phyloP scores from a whole-genome alignment of 2,113 vertebrate genomes.

The Colius striatus region DNA sequence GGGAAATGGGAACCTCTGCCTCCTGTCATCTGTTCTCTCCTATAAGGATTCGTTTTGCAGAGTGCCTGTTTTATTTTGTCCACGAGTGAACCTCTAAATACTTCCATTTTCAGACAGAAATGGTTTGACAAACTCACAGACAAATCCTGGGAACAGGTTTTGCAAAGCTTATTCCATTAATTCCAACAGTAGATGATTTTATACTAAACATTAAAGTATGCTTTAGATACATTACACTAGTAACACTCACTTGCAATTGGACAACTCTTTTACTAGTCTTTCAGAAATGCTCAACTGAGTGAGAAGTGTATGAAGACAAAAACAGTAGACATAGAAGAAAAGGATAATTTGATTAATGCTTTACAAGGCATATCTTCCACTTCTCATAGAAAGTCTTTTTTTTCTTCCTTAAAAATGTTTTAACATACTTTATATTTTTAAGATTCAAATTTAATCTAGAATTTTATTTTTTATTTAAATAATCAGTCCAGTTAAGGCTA shows the following conservation, averaged over 20 bases:
- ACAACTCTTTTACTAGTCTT: not conserved
- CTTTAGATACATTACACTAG: not conserved
- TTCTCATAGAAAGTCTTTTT: not conserved
- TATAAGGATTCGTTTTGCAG: too few relatives aligned
- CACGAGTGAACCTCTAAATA: too few relatives aligned
- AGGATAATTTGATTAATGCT: rapidly evolving
- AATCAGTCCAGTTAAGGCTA: not conserved
- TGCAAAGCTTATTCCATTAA: too few relatives aligned
- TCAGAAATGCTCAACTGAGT: not conserved
- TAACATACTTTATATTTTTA: not conserved
- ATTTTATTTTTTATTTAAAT: not conserved
- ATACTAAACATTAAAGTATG: not conserved
- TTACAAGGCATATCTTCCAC: not conserved
- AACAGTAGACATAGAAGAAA: not conserved
- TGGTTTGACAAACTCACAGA: too few relatives aligned
- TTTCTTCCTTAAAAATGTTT: not conserved
- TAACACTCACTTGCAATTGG: not conserved
- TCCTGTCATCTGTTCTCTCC: too few relatives aligned
- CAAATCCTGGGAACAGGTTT: too few relatives aligned
- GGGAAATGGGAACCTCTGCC: too few relatives aligned
- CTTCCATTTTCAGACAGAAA: too few relatives aligned
- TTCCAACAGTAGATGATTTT: too few relatives aligned
- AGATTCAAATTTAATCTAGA: not conserved
- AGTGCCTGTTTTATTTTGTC: too few relatives aligned
- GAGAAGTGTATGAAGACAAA: not conserved